Conservation (phyloP, 2,888 invertebrate species). For the Toxonevra muliebris region DNA sequence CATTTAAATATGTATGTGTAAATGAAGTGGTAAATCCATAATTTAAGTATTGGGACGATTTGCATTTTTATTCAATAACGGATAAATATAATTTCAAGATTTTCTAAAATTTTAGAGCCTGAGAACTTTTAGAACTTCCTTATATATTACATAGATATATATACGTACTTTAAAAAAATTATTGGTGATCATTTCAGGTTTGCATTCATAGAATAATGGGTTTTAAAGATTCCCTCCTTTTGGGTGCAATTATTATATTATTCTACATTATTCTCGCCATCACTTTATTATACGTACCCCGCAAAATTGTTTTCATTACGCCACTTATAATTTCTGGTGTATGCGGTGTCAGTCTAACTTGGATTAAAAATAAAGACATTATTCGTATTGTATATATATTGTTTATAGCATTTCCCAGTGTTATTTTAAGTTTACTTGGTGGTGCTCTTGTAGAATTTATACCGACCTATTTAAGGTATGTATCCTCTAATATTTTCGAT, state of each 20-base stretch:
- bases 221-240: constrained; percentile 44
- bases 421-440: constrained; percentile 42
- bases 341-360: constrained; percentile 39
- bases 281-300: constrained; percentile 37
- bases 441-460: constrained; percentile 45
- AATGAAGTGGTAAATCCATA: no score
- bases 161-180: no score
- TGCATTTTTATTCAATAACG: no score
- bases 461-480: constrained; percentile 42
- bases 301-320: constrained; percentile 41
- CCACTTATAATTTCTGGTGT: constrained; percentile 37
- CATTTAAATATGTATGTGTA: no score
- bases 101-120: no score
- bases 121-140: no score
- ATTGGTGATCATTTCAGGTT: constrained; percentile 28
- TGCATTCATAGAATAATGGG: constrained; percentile 42
- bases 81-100: neutral
- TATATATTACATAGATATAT: neutral
- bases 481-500: no score
- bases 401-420: constrained; percentile 44
- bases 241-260: constrained; percentile 40
- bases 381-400: constrained; percentile 38
- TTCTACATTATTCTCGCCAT: constrained; percentile 42
- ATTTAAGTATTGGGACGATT: no score
- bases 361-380: constrained; percentile 19